Evolutionary conservation across 1,140 invertebrate species (phyloP), one percentile per base, ranked within the genome.

Genomic region (Gryllus bimaculatus): DNA sequence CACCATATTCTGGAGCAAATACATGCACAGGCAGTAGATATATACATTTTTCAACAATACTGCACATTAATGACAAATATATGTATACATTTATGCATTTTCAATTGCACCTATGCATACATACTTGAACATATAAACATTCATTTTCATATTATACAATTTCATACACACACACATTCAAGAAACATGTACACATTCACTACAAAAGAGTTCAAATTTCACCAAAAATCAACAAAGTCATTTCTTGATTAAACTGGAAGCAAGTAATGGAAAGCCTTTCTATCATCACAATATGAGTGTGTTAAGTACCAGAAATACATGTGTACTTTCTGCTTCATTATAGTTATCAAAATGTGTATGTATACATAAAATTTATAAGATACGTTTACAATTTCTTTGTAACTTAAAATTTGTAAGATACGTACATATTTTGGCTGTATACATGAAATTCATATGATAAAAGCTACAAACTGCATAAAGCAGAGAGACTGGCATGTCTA

Each of bases 391-490:
- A 66, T 66, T 66, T 66, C 18, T 18, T 13, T 13, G 18, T 66
- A 66, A 66, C 10, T 66, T 18, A 66, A 66, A 66, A 66, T 66
- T 66, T 18, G 18, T 66, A 13, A 66, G 54, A 10, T 13, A 75
- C 47, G 10, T 75, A 47, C 47, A 47, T 13, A 75, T 75, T 47
- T 75, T 21, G 8, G 74, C 47, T 75, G 8, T 21, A 75, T 20
- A 75, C 76, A 77, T 20, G n/a, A 77, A 48, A 77, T 18, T 77
- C 47, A 48, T 48, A 48, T 20, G 48, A 77, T 48, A 54, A 77
- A n/a, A 21, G 5, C n/a, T 77, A 77, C 47, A 49, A 48, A 48
- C 47, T n/a, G 47, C 76, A 77, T 48, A 8, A 48, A 77, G 48
- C 47, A 47, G 13, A 76, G 75, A 26, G 48, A 76, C 12, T 47